Base-by-base conservation (phyloP, 2,888 invertebrate genomes). In the Odontomyia ornata region DNA sequence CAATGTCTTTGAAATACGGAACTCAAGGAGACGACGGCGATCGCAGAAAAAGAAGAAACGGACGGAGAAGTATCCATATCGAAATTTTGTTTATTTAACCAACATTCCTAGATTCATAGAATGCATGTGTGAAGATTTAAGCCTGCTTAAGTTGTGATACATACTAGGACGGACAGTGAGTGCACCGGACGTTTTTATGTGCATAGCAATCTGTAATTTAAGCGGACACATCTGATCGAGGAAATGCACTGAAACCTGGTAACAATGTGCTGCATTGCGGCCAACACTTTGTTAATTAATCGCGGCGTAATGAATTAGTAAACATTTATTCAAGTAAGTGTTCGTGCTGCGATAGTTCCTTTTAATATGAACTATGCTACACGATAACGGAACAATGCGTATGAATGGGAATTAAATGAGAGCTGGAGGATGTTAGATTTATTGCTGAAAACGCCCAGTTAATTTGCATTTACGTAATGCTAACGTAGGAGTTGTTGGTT, bases 141-240 rank as follows among this genome's bases (percentile, higher is more conserved):
- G 65, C 15, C 65, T n/a, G 65, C 18, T 65, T 18, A 9, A 65
- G 52, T 5, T 18, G 52, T 52, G 18, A 5, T 52, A 36, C 52
- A 52, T 18, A 52, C 52, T 52, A 18, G 5, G 18, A 18, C 43
- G 43, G 52, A 52, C 52, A 15, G 52, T 65, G 18, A n/a, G 23
- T 43, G 47, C 47, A 46, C 69, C 47, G 69, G 69, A 69, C 69
- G 47, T 69, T 18, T 65, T 65, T 65, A 23, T 69, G 46, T 69
- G 47, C 25, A 30, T 13, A 13, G 36, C 65, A 47, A 47, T 69
- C 46, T n/a, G 69, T 27, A 43, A 46, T 23, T 5, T 25, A 64
- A n/a, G 28, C 30, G 64, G 30, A 36, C 27, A 18, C 30, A 36
- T 52, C 3, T 52, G 18, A 18, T 36, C 9, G 65, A 65, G 65